These are phyloP conservation scores for Gymnocheta viridis DNA, from an alignment of 2,888 invertebrate genomes.

Conservation along the genomic window DNA sequence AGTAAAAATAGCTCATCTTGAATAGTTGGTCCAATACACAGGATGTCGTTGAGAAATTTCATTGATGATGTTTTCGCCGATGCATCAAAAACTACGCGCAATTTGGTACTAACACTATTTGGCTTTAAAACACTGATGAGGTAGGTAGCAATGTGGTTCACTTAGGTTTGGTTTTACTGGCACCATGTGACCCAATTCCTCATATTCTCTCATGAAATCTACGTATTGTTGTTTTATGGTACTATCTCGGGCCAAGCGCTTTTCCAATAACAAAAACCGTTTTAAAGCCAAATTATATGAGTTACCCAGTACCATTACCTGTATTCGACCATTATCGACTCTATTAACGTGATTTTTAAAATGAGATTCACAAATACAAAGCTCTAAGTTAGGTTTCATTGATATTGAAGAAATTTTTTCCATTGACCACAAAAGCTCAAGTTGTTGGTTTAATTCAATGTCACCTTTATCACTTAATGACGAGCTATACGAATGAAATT, in stretches of 20 bases:
- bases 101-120: slow-evolving; percentile 60
- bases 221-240: too few relatives aligned
- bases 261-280: too few relatives aligned
- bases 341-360: not conserved
- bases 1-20: slow-evolving; percentile 56
- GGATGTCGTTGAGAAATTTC: slow-evolving; percentile 62
- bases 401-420: not conserved
- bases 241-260: too few relatives aligned
- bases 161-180: too few relatives aligned
- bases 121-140: slow-evolving; percentile 67
- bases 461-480: not conserved
- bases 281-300: too few relatives aligned
- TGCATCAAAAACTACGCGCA: slow-evolving; percentile 61
- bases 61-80: slow-evolving; percentile 57
- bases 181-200: too few relatives aligned
- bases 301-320: too few relatives aligned
- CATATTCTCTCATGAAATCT: too few relatives aligned
- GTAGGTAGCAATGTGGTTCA: too few relatives aligned
- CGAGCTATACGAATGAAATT: not conserved
- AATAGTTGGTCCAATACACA: slow-evolving; percentile 65
- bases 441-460: not conserved
- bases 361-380: not conserved
- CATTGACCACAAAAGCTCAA: slow-evolving; percentile 4
- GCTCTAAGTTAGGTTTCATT: not conserved
- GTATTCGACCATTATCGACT: not conserved